Evolutionary conservation across 2,888 invertebrate species (phyloP).

Genomic region (Synergus gifuensis): DNA sequence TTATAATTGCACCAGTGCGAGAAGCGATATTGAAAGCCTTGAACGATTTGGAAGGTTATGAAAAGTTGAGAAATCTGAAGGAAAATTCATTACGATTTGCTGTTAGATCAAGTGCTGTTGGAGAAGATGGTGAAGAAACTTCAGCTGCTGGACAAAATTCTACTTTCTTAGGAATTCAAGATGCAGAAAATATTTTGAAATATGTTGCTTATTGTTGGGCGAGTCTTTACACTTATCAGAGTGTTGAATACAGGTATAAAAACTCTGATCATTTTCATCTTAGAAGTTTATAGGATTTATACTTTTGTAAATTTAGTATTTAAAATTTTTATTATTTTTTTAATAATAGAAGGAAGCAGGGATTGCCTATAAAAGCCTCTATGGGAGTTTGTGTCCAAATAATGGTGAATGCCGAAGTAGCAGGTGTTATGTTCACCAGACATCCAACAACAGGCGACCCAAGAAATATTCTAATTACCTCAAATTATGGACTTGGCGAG

Average conservation of each 20-base stretch:
- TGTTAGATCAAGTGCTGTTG: constrained; percentile 85
- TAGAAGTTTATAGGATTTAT: background rate
- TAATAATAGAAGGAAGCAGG: constrained; percentile 82
- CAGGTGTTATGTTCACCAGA: constrained; percentile 90
- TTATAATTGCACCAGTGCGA: constrained; percentile 75
- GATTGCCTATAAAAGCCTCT: constrained; percentile 83
- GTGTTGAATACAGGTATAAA: constrained; percentile 86
- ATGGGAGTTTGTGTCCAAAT: constrained; percentile 91
- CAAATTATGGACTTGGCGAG: constrained; percentile 91
- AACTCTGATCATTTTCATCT: background rate
- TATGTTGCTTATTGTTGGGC: constrained; percentile 89
- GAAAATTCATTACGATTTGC: constrained; percentile 79
- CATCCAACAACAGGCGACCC: constrained; percentile 88
- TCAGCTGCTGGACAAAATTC: constrained; percentile 93
- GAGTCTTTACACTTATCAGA: constrained; percentile 87
- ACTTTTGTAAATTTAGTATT: background rate
- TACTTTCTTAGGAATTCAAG: constrained; percentile 85
- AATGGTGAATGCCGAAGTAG: constrained; percentile 85
- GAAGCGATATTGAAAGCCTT: constrained; percentile 70
- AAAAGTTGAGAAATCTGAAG: background rate
- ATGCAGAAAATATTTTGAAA: constrained; percentile 79
- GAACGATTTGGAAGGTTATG: constrained; percentile 63
- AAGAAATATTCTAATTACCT: constrained; percentile 84
- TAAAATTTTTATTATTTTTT: background rate
- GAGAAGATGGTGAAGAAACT: constrained; percentile 88